A percentile compares a stretch with the other conserved stretches of the same genome.
phyloP scores from a whole-genome alignment of 2,797 vertebrate genomes.

The Tokudaia tokunoshimensis region DNA sequence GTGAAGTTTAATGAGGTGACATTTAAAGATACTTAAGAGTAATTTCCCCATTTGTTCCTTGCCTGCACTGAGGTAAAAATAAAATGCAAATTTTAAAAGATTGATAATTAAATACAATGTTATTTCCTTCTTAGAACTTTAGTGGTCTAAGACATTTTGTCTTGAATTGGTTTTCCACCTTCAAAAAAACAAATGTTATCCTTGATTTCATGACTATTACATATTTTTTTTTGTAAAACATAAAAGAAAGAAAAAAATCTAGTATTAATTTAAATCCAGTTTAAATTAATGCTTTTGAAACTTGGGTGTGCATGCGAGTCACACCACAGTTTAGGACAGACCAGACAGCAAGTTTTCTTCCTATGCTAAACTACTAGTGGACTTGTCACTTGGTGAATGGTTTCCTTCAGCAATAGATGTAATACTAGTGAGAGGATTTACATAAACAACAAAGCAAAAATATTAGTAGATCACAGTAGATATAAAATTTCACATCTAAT shows the following conservation, averaged over 20 bases:
- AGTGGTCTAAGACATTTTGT: not conserved
- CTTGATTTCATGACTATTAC: not conserved
- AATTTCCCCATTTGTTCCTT: slow-evolving; percentile 72
- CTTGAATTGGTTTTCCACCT: slow-evolving; percentile 51
- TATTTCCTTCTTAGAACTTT: slow-evolving; percentile 61
- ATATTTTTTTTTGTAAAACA: not conserved
- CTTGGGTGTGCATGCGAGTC: not conserved
- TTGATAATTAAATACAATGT: not conserved
- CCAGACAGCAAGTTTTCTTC: not conserved
- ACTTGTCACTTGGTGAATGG: not conserved
- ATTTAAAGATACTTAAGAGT: slow-evolving; percentile 75
- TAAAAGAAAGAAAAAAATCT: not conserved
- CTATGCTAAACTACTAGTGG: not conserved
- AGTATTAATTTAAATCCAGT: not conserved
- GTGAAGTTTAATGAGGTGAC: slow-evolving; percentile 69
- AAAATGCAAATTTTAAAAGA: slow-evolving; percentile 71
- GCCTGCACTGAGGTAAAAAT: slow-evolving; percentile 65
- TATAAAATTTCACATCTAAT: not conserved
- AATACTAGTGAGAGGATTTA: not conserved
- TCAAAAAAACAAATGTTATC: slow-evolving; percentile 50
- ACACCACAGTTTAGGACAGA: not conserved
- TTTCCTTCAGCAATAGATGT: slow-evolving; percentile 5
- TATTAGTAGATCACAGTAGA: not conserved
- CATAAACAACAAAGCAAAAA: not conserved
- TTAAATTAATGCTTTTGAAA: slow-evolving; percentile 46